Conservation (phyloP, 2,113 vertebrate genomes). For the Romanogobio albipinnatus region DNA sequence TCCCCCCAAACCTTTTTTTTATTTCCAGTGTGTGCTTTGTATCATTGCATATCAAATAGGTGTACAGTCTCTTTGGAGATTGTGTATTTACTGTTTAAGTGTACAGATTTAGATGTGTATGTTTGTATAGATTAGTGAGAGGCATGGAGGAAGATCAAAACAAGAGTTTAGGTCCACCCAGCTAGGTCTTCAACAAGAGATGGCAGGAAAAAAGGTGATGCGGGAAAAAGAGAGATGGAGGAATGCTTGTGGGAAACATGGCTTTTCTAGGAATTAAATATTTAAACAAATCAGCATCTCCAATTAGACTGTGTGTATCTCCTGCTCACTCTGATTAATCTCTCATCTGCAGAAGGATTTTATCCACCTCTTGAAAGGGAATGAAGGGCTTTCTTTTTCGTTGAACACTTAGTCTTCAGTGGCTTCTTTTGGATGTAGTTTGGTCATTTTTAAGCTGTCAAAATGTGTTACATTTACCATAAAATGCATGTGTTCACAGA, state of each 20-base stretch:
- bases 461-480: not conserved
- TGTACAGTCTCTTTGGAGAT: conserved; percentile 52
- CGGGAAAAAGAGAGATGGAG: conserved; percentile 1
- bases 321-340: conserved; percentile 30
- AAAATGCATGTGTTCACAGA: not conserved
- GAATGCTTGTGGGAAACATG: conserved; percentile 4
- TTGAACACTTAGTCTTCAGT: not conserved
- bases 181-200: conserved; percentile 23
- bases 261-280: conserved; percentile 28
- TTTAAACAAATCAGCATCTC: conserved; percentile 37
- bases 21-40: conserved; percentile 54
- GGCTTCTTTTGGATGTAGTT: not conserved
- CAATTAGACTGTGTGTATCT: conserved; percentile 23
- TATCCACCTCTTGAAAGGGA: not conserved
- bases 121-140: conserved; percentile 38
- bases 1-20: conserved; percentile 17
- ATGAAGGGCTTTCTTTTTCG: not conserved
- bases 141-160: conserved; percentile 43
- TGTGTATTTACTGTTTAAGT: conserved; percentile 26
- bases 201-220: not conserved
- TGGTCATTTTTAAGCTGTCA: not conserved
- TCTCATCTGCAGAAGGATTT: conserved; percentile 27
- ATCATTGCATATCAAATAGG: conserved; percentile 56
- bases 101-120: conserved; percentile 35
- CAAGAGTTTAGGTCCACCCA: conserved; percentile 7